Percentiles rank a stretch among this genome's conserved stretches.
Evolutionary conservation across 2,888 invertebrate genomes (phyloP).

Genomic region (Timandra comae): DNA sequence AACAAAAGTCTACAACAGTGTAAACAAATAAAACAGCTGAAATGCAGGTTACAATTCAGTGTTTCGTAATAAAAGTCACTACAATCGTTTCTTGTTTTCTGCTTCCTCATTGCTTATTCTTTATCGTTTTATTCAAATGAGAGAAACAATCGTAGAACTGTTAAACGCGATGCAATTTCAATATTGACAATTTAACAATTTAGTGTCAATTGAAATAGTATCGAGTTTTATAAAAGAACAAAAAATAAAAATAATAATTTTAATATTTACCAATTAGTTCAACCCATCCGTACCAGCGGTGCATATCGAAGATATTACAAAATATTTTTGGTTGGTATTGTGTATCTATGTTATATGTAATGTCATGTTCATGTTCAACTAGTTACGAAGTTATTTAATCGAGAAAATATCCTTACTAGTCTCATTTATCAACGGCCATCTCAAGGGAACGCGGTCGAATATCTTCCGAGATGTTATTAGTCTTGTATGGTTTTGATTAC

Average conservation of each 20-base stretch:
- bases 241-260: constrained; percentile 26
- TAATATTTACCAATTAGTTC: constrained; percentile 54
- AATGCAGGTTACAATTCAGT: constrained; percentile 28
- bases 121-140: constrained; percentile 29
- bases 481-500: constrained; percentile 46
- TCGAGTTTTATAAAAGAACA: constrained; percentile 24
- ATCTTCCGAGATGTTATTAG: constrained; percentile 43
- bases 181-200: constrained; percentile 12
- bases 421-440: constrained; percentile 24
- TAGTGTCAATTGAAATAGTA: constrained; percentile 26
- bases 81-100: constrained; percentile 31
- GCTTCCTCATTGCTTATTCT: constrained; percentile 19
- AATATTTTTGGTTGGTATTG: constrained; percentile 35
- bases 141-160: constrained; percentile 34
- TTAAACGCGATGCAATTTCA: constrained; percentile 35
- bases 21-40: constrained; percentile 22
- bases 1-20: constrained; percentile 19
- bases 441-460: constrained; percentile 30
- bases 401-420: constrained; percentile 10
- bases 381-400: constrained; percentile 7
- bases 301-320: constrained; percentile 64
- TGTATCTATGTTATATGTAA: constrained; percentile 28
- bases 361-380: constrained; percentile 17
- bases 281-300: constrained; percentile 76
- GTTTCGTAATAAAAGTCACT: constrained; percentile 28